A percentile compares a stretch with the other conserved stretches of the same genome.
phyloP scores from a whole-genome alignment of 2,113 vertebrate genomes.

The Oryzias javanicus region DNA sequence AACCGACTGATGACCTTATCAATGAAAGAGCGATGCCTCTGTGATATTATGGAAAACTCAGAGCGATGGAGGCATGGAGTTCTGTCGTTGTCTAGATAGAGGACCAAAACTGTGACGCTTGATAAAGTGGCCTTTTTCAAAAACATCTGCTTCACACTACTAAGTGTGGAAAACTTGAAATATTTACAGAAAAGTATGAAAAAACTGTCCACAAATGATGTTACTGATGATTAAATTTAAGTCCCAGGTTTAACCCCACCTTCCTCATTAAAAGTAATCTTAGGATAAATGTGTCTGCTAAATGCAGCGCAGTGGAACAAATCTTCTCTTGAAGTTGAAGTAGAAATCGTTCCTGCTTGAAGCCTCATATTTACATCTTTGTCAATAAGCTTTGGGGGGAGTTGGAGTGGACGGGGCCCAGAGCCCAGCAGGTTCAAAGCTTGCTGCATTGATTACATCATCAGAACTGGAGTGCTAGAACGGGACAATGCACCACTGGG shows the following conservation, averaged over 20 bases:
- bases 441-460: constrained; percentile 87
- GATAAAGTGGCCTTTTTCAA: constrained; percentile 19
- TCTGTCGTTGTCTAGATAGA: constrained; percentile 25
- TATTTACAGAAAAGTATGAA: too few relatives aligned
- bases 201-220: too few relatives aligned
- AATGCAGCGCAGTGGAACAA: too few relatives aligned
- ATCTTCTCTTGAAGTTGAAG: constrained; percentile 14
- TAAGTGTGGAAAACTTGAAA: constrained; percentile 2
- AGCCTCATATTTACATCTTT: constrained; percentile 41
- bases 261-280: too few relatives aligned
- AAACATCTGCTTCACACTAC: constrained; percentile 33
- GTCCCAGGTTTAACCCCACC: too few relatives aligned
- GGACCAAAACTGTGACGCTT: constrained; percentile 10
- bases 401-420: constrained; percentile 40
- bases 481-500: constrained; percentile 80
- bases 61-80: constrained; percentile 18
- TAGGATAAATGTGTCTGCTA: too few relatives aligned
- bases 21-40: constrained; percentile 73
- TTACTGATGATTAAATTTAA: too few relatives aligned
- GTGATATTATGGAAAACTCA: constrained; percentile 37
- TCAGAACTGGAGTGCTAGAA: constrained; percentile 75
- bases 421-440: constrained; percentile 78
- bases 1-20: constrained; percentile 73
- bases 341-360: constrained; percentile 23
- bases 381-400: constrained; percentile 9